Base-by-base conservation (phyloP, 2,113 vertebrate species). In the Apteryx owenii region DNA sequence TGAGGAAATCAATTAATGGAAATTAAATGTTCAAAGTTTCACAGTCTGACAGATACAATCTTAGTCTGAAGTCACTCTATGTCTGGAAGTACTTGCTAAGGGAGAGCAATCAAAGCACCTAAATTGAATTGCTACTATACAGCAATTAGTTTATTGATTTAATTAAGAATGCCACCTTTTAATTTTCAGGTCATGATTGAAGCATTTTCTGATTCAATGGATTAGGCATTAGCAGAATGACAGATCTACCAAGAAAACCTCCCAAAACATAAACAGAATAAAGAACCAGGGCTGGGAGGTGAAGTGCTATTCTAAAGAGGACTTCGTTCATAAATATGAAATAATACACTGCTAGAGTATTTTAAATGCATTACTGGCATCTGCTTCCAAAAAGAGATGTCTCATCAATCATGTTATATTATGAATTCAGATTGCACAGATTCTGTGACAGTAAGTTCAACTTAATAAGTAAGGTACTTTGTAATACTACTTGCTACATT, bases 61-160 rank as follows among this genome's bases (percentile, higher is more conserved):
- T 99, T 97, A 97, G 98, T 97, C 98, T 98, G 96, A 97, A 98
- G 98, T 98, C 97, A 97, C 98, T 97, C 97, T 97, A 89, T 98
- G 98, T 98, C 98, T 98, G 98, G 98, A 98, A 97, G 97, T 98
- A 98, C 98, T 98, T 98, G 98, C 98, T 98, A 98, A 98, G 98
- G 98, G 97, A 98, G 97, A 98, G 97, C 98, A 99, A 98, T 98
- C 98, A 98, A 98, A 98, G 98, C 97, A 98, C 98, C 98, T 98
- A 99, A 99, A 99, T 99, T 99, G 98, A 99, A 99, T 99, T 99
- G 98, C 98, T 99, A 98, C 99, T 99, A 98, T 97, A 98, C 98
- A 98, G 98, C 99, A 99, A 99, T 99, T 99, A 99, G 99, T 99
- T 99, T 99, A 99, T 99, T 99, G 99, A 99, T 99, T 99, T 99